A percentile compares a stretch with the other conserved stretches of the same genome.
These are phyloP conservation scores for Pollenia amentaria DNA, from an alignment of 2,888 invertebrate genomes.

Conservation along the genomic window DNA sequence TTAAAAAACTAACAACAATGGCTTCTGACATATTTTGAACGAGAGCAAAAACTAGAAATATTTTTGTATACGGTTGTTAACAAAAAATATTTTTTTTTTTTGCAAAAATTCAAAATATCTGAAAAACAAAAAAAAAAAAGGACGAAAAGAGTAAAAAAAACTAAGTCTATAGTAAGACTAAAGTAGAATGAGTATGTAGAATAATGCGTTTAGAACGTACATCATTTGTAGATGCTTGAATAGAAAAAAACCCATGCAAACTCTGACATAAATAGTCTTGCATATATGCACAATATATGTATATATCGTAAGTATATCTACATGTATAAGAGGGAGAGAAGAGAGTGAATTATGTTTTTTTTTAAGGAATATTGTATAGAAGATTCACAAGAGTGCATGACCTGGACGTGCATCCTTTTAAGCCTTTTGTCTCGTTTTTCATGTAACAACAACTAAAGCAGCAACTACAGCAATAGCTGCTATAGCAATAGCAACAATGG, in stretches of 20 bases:
- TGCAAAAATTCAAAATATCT: too few relatives aligned
- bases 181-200: conserved; percentile 53
- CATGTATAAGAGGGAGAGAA: neutral
- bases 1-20: conserved; percentile 71
- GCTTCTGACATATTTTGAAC: conserved; percentile 72
- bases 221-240: conserved; percentile 71
- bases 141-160: conserved; percentile 37
- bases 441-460: conserved; percentile 53
- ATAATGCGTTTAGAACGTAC: conserved; percentile 71
- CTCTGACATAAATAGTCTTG: neutral
- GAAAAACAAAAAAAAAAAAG: conserved; percentile 28
- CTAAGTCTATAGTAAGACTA: conserved; percentile 43
- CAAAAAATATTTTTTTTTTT: neutral
- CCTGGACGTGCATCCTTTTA: conserved; percentile 71
- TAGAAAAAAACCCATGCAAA: conserved; percentile 45
- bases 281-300: conserved; percentile 4
- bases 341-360: conserved; percentile 37
- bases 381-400: conserved; percentile 69
- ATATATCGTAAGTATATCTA: conserved; percentile 2
- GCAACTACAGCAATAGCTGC: conserved; percentile 27
- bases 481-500: conserved; percentile 48
- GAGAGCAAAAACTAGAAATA: conserved; percentile 65
- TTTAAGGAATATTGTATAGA: conserved; percentile 48
- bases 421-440: conserved; percentile 74
- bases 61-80: conserved; percentile 72